Base-by-base conservation (phyloP, 2,113 vertebrate genomes). In the Gobiocypris rarus region DNA sequence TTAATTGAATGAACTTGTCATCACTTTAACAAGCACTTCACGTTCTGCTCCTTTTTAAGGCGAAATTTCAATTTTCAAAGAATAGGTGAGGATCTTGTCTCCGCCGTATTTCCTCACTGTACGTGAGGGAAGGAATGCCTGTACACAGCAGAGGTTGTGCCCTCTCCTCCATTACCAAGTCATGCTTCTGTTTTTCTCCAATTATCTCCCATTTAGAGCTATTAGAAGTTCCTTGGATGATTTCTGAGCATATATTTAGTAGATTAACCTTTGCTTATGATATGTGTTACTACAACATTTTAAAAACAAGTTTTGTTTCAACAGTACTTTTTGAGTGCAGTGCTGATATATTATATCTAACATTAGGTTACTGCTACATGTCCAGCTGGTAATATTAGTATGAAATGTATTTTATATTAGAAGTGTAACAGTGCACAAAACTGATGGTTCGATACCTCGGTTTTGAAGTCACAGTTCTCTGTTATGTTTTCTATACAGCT, bases 1-100 rank as follows among this genome's bases (percentile, higher is more conserved):
- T 70, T 41, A 56, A 70, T 56, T 22, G 7, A 82, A 70, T 82
- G 65, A 65, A 31, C 59, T 50, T 75, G 71, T 71, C 11, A 43
- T 52, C 26, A n/a, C 22, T 61, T 83, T 67, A 65, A 50, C 9
- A 52, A 83, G 56, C 75, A 31, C n/a, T 31, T 63, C 15, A 75
- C 26, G 43, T 45, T 54, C 19, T 81, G 48, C 63, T 76, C 38
- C 19, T 26, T 34, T 75, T 75, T 59, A 83, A 61, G 38, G 22
- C 54, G 22, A 59, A 63, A 38, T 45, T 65, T 54, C 5, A 65
- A 65, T 59, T 73, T 73, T 83, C 4, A 86, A 70, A 71, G n/a
- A 58, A 69, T 48, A 59, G 56, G 34, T 61, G 38, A 78, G 56
- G 54, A 45, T 61, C 75, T 65, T 19, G 9, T 22, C 48, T 75